Evolutionary conservation across 2,797 vertebrate species (phyloP).

Genomic region (Acestrorhynchus altus): DNA sequence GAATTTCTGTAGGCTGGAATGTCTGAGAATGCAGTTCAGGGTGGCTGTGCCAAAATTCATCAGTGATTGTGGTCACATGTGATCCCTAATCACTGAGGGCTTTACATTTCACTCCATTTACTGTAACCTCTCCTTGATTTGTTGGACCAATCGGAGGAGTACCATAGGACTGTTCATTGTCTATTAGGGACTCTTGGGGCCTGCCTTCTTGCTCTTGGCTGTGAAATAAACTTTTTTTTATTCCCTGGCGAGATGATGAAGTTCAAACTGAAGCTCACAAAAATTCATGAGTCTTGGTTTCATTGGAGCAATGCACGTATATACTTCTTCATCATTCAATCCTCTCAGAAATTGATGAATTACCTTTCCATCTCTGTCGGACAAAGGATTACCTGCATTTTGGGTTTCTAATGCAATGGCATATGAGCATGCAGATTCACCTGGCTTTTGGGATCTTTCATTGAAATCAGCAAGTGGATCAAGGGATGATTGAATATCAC

Average conservation of each 20-base stretch:
- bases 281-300: slow-evolving; percentile 45
- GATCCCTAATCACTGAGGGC: too few relatives aligned
- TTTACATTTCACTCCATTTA: too few relatives aligned
- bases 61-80: too few relatives aligned
- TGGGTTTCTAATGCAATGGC: slow-evolving; percentile 44
- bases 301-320: too few relatives aligned
- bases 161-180: not conserved
- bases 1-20: too few relatives aligned
- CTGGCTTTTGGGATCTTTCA: slow-evolving; percentile 40
- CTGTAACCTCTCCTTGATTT: slow-evolving; percentile 53
- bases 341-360: slow-evolving; percentile 52
- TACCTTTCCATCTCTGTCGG: slow-evolving; percentile 55
- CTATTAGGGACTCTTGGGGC: slow-evolving; percentile 4
- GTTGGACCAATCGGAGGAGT: slow-evolving; percentile 8
- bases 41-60: too few relatives aligned
- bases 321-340: slow-evolving; percentile 51
- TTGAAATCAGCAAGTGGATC: slow-evolving; percentile 59
- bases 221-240: not conserved
- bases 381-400: too few relatives aligned
- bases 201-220: not conserved
- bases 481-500: too few relatives aligned
- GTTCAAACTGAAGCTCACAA: slow-evolving; percentile 45
- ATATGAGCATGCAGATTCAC: slow-evolving; percentile 53
- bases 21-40: too few relatives aligned
- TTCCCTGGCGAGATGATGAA: slow-evolving; percentile 28